phyloP scores from a whole-genome alignment of 2,113 vertebrate genomes.

The Panthera leo region DNA sequence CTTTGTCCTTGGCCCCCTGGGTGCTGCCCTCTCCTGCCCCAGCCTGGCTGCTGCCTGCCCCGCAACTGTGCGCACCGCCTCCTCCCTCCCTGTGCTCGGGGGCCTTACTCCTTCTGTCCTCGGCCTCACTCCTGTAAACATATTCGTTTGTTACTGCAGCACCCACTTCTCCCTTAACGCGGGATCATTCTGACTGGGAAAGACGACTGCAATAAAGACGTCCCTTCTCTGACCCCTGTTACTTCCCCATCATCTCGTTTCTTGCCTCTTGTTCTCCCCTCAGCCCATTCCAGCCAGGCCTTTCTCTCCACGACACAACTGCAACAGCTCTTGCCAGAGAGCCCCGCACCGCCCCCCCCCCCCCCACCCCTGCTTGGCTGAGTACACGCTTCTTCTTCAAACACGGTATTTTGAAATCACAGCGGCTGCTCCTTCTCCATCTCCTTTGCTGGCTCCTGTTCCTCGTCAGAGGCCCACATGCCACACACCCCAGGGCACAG shows the following conservation, averaged over 20 bases:
- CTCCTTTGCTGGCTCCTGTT: not conserved
- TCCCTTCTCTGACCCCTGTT: not conserved
- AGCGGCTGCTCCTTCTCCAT: accelerated
- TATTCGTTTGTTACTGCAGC: not conserved
- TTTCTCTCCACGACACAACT: not conserved
- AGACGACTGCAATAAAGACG: not conserved
- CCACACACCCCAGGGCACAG: not conserved
- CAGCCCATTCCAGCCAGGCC: not conserved
- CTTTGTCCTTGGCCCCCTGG: not conserved
- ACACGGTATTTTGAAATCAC: not conserved
- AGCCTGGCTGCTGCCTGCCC: not conserved
- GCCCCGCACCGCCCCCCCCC: too few relatives aligned
- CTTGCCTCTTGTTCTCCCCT: not conserved
- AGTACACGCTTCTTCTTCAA: not conserved
- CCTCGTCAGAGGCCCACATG: not conserved
- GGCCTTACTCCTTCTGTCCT: not conserved
- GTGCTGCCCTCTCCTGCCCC: not conserved
- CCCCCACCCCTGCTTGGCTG: accelerated
- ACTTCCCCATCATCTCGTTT: not conserved
- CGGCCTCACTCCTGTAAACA: not conserved
- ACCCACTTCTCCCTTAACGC: not conserved
- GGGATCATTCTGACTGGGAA: not conserved
- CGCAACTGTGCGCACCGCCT: accelerated
- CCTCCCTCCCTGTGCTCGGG: accelerated
- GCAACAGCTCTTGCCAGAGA: too few relatives aligned